These are phyloP conservation scores for Alligator mississippiensis DNA, from an alignment of 2,113 vertebrate species.

Conservation along the genomic window DNA sequence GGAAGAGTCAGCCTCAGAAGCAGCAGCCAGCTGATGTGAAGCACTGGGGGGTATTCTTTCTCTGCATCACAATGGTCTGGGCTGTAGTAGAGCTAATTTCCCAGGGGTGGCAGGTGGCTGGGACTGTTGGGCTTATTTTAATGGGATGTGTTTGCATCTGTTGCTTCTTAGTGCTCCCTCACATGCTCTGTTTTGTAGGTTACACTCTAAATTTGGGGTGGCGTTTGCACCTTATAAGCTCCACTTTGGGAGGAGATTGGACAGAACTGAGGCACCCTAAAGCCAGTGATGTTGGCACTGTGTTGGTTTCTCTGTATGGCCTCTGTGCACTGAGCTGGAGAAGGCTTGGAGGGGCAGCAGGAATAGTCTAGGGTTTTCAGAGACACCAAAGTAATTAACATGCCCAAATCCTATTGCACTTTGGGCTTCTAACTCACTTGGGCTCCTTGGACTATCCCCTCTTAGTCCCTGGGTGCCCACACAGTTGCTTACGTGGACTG, in stretches of 20 bases:
- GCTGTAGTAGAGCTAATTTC: too few relatives aligned
- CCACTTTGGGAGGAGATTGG: background rate
- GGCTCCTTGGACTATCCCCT: background rate
- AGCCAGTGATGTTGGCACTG: background rate
- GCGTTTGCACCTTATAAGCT: background rate
- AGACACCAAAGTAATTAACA: background rate
- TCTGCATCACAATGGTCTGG: background rate
- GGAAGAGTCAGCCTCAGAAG: rapidly evolving
- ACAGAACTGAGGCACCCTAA: background rate
- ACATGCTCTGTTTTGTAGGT: background rate
- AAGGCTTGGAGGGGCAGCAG: background rate
- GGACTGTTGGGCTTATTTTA: background rate
- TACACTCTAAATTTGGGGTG: background rate
- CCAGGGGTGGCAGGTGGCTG: too few relatives aligned
- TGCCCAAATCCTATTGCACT: background rate
- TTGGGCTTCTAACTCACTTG: background rate
- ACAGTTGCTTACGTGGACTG: background rate
- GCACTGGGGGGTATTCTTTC: background rate
- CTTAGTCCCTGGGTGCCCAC: background rate
- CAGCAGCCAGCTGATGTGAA: background rate
- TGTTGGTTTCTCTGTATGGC: background rate
- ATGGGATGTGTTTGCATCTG: background rate
- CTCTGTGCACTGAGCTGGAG: background rate
- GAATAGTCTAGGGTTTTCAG: background rate
- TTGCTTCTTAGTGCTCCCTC: background rate